Base-by-base conservation (phyloP, 1,140 invertebrate genomes). In the Tachypleus tridentatus region DNA sequence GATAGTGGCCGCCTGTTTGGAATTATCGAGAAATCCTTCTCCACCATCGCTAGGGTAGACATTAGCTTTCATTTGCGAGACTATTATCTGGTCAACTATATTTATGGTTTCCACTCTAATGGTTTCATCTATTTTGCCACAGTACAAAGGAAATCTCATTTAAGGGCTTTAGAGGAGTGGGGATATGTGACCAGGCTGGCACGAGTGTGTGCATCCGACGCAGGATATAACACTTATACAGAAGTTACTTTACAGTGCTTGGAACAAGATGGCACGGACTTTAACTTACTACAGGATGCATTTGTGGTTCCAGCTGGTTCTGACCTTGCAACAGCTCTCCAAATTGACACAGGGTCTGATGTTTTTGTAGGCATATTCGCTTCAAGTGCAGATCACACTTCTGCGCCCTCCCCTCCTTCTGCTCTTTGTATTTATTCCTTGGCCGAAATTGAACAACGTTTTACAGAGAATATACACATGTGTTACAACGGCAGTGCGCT, bases 391-490 rank as follows among this genome's bases (percentile, higher is more conserved):
- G 87, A 87, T 67, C 89, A 90, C 62, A 87, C 84, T 50, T 87
- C 88, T 76, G 87, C 87, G 71, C 86, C 86, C 1, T 77, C 83
- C 66, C 67, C 11, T 71, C 83, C 6, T 57, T 94, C 93, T 4
- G 93, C 91, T 1, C 75, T 98, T 65, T 82, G 80, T 64, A 70
- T 81, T 7, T 83, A 77, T 72, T 76, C 79, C 3, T 78, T 97
- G 61, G 83, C 87, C 67, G 86, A 93, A 54, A 91, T 98, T 70
- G 90, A 95, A 73, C 85, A 85, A 59, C 89, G 89, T 73, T 97
- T 98, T 76, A 91, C 91, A 72, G 87, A 94, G 77, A 97, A 97
- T 78, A 95, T 97, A 71, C 91, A 95, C 74, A 89, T 93, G 84
- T 98, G 94, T 78, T 97, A 97, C 76, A 93, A 96, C 77, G 92